These are phyloP conservation scores for Argopecten irradians DNA, from an alignment of 1,140 invertebrate genomes.

Conservation along the genomic window DNA sequence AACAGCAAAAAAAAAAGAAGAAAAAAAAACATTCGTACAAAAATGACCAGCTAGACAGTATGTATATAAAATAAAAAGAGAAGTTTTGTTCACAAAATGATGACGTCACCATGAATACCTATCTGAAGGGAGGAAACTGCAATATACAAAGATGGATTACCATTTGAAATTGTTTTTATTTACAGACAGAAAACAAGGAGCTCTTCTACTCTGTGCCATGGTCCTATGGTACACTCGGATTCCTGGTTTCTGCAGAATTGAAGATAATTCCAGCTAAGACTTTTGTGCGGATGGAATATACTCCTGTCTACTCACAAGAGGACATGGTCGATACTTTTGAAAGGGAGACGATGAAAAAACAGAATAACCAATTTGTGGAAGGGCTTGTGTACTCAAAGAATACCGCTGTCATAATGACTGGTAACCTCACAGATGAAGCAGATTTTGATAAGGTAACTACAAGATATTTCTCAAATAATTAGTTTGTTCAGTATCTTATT, in stretches of 20 bases:
- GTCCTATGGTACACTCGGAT: slow-evolving; percentile 92
- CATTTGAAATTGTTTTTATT: slow-evolving; percentile 29
- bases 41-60: too few relatives aligned
- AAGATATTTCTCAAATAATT: neutral
- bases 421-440: slow-evolving; percentile 81
- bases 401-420: slow-evolving; percentile 86
- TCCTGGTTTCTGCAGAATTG: slow-evolving; percentile 87
- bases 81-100: too few relatives aligned
- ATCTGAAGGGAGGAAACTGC: too few relatives aligned
- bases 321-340: slow-evolving; percentile 78
- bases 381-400: slow-evolving; percentile 83
- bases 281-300: slow-evolving; percentile 82
- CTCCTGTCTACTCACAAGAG: slow-evolving; percentile 81
- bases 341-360: slow-evolving; percentile 78
- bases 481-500: neutral
- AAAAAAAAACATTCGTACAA: too few relatives aligned
- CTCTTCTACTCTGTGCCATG: slow-evolving; percentile 88
- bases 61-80: too few relatives aligned
- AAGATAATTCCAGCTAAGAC: slow-evolving; percentile 84
- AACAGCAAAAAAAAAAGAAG: too few relatives aligned
- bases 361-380: slow-evolving; percentile 87
- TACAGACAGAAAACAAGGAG: slow-evolving; percentile 83
- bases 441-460: slow-evolving; percentile 81
- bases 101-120: too few relatives aligned
- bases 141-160: too few relatives aligned